Evolutionary conservation across 2,888 invertebrate genomes (phyloP), one percentile per base, ranked within the genome.

Genomic region (Escarpia spicata): DNA sequence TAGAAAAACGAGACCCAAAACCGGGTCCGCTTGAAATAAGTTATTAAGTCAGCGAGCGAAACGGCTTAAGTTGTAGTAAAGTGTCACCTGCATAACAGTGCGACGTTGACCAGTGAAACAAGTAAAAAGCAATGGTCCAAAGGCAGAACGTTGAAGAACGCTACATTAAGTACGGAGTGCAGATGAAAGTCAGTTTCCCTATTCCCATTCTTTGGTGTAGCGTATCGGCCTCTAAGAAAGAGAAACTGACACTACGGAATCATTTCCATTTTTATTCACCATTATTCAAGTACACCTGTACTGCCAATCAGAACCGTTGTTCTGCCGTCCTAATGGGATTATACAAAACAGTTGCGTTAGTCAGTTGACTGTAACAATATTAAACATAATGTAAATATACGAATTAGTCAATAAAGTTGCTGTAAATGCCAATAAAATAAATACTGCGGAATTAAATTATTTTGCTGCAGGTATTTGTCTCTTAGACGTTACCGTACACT

Each of bases 401-500:
- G 75, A 52, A 75, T 75, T 75, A 75, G 75, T 75, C 75, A 75
- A 75, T 4, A 75, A n/a, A 26, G 75, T 75, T 75, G 75, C 75
- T 75, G 75, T 75, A 75, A 75, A 75, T 75, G 75, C 75, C 75
- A 75, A 75, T 75, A 75, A 75, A 75, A 75, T 75, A 75, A 75
- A 75, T 75, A 75, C 6, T 75, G 26, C 26, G 6, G n/a, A 26
- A 75, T 75, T 26, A 75, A 15, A 75, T 75, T 75, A 75, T 75
- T 26, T n/a, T 75, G 75, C 75, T 75, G 75, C 75, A 75, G 75
- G 75, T 75, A 8, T 26, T 75, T 75, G 75, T 75, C 75, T 75
- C 75, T 75, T 75, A 75, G 75, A 75, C 75, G 19, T 75, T n/a
- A 19, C 26, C 19, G 75, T 26, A 26, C 75, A 75, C 52, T 52